These are phyloP conservation scores for Gallinago media DNA, from an alignment of 2,113 vertebrate genomes.

Conservation along the genomic window DNA sequence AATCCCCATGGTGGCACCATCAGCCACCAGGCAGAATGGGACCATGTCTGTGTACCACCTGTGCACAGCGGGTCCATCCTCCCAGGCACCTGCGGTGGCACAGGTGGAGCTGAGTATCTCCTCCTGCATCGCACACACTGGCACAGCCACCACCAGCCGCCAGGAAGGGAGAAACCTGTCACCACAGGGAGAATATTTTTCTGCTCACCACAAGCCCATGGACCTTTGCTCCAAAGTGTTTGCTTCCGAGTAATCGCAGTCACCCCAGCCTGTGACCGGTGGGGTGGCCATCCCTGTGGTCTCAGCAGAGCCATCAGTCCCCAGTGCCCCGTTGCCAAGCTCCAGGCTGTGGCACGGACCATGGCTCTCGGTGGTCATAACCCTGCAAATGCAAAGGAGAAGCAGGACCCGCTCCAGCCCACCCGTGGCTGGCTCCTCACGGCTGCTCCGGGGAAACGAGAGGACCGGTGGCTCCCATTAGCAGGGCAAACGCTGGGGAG, in stretches of 20 bases:
- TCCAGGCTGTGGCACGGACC: accelerated
- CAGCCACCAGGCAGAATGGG: background rate
- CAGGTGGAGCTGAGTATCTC: background rate
- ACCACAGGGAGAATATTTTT: background rate
- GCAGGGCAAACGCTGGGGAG: background rate
- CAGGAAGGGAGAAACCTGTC: background rate
- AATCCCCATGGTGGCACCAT: background rate
- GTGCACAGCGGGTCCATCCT: background rate
- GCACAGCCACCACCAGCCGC: background rate
- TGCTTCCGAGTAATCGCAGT: background rate
- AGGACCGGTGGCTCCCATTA: slow-evolving; percentile 1
- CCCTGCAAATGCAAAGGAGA: background rate
- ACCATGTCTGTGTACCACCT: background rate
- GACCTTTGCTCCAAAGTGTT: background rate
- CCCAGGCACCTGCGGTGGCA: background rate
- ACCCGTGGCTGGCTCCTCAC: background rate
- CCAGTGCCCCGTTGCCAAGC: accelerated
- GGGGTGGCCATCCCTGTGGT: accelerated
- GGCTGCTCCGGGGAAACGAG: background rate
- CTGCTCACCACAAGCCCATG: accelerated
- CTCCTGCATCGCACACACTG: background rate
- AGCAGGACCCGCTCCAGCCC: background rate
- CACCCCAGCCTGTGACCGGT: background rate
- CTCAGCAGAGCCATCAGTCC: accelerated
- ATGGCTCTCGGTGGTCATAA: accelerated